Percentiles rank a stretch among this genome's conserved stretches.
Evolutionary conservation across 2,113 vertebrate species (phyloP).

Genomic region (Brienomyrus brachyistius): DNA sequence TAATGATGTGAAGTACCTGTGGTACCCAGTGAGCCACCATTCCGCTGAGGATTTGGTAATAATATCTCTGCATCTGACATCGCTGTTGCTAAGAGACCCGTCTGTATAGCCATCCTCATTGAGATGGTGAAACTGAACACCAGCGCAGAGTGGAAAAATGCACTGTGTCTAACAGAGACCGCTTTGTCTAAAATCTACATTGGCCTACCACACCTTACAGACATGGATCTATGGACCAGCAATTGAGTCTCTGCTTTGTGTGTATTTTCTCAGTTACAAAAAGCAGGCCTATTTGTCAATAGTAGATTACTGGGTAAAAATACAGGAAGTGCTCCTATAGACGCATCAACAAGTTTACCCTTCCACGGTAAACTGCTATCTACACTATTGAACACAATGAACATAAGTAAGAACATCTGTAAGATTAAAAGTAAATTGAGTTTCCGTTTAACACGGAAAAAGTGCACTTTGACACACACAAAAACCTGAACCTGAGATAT

Average conservation of each 20-base stretch:
- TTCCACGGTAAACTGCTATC: not conserved
- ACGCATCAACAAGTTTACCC: not conserved
- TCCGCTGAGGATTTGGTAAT: not conserved
- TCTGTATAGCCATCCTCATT: not conserved
- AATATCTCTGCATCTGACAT: not conserved
- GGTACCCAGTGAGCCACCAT: not conserved
- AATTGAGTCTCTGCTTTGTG: not conserved
- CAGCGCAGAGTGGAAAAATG: not conserved
- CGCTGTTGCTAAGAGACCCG: not conserved
- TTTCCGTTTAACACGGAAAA: not conserved
- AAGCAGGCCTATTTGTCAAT: not conserved
- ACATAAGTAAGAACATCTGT: not conserved
- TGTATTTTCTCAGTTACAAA: not conserved
- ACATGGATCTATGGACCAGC: not conserved
- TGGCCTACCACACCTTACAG: not conserved
- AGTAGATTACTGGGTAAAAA: not conserved
- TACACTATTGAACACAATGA: not conserved
- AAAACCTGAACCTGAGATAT: not conserved
- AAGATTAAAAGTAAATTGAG: not conserved
- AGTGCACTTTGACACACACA: not conserved
- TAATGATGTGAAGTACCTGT: not conserved
- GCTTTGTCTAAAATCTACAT: constrained; percentile 9
- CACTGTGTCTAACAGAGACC: not conserved
- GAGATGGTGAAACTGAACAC: not conserved
- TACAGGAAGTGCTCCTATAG: not conserved